Percentiles rank a stretch among this genome's conserved stretches.
Conservation (phyloP, 2,888 invertebrate genomes). For the Resseliella maxima region DNA sequence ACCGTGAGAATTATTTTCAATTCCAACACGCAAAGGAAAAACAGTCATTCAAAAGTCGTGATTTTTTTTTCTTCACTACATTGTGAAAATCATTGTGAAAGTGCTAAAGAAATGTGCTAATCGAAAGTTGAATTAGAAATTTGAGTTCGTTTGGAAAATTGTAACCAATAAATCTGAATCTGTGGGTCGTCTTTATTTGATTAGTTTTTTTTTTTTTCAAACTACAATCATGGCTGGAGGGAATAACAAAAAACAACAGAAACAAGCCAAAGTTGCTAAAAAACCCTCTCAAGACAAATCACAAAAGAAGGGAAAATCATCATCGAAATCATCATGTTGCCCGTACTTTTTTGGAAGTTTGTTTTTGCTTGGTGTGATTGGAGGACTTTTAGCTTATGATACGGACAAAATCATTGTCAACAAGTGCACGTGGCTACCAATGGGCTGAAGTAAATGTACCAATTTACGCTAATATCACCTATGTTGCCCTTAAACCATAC, state of each 20-base stretch:
- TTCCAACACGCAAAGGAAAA: not conserved
- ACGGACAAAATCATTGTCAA: conserved; percentile 73
- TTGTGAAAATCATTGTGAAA: too few relatives aligned
- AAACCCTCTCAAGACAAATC: conserved; percentile 64
- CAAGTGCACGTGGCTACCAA: conserved; percentile 73
- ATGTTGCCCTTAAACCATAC: conserved; percentile 70
- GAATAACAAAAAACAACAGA: conserved; percentile 64
- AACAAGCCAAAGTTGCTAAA: conserved; percentile 62
- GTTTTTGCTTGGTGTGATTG: conserved; percentile 72
- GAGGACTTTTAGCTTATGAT: conserved; percentile 74
- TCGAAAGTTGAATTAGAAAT: not conserved
- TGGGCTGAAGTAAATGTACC: conserved; percentile 78
- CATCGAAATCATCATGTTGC: conserved; percentile 70
- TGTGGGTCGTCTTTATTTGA: conserved; percentile 24
- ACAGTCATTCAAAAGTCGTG: not conserved
- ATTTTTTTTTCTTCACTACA: not conserved
- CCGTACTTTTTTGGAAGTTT: conserved; percentile 76
- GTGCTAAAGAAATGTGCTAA: conserved; percentile 40
- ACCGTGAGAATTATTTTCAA: not conserved
- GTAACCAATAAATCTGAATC: not conserved
- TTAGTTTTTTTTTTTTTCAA: conserved; percentile 20
- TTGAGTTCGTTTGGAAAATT: not conserved
- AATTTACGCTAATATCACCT: conserved; percentile 71
- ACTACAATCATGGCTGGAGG: conserved; percentile 45
- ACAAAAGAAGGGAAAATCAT: conserved; percentile 58